Conservation (phyloP, 2,113 vertebrate genomes). For the Plotosus lineatus region DNA sequence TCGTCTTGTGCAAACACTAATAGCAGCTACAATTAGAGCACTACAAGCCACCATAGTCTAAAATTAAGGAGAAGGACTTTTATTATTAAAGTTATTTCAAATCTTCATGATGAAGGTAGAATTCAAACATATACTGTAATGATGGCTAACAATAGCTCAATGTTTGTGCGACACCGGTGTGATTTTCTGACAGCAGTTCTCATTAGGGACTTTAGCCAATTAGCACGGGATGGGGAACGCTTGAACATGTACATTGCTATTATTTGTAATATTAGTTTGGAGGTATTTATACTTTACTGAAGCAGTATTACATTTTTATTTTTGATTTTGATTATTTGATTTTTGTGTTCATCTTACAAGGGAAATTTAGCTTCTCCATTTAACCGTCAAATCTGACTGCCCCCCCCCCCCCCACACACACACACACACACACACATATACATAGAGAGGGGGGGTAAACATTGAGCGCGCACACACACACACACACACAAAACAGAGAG, state of each 20-base stretch:
- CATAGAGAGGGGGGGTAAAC: no score
- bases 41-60: background rate
- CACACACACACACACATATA: no score
- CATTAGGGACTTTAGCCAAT: background rate
- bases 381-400: no score
- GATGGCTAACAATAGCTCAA: background rate
- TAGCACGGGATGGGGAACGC: background rate
- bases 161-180: background rate
- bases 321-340: background rate
- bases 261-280: background rate
- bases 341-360: no score
- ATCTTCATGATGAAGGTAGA: background rate
- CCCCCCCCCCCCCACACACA: no score
- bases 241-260: background rate
- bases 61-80: background rate
- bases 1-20: slow-evolving; percentile 30
- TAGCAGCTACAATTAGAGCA: background rate
- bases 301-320: no score
- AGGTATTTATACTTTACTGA: background rate
- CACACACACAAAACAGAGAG: no score
- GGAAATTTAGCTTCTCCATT: no score
- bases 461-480: no score
- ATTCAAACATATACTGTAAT: background rate
- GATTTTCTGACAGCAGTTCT: background rate
- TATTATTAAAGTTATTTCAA: slow-evolving; percentile 11